Evolutionary conservation across 2,888 invertebrate species (phyloP).

Genomic region (Hylaea fasciaria): DNA sequence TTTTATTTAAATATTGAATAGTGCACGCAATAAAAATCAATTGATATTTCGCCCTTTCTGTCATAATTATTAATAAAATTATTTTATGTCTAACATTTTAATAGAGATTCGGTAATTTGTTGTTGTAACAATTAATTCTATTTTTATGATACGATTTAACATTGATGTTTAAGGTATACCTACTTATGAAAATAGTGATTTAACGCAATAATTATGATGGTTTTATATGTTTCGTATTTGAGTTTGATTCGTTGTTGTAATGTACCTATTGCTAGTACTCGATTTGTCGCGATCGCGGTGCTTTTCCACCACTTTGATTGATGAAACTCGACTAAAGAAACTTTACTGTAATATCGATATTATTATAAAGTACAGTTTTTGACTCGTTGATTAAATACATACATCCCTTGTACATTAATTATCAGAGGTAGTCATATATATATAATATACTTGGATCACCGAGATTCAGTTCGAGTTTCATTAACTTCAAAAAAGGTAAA

Average conservation of each 20-base stretch:
- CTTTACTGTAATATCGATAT: not conserved
- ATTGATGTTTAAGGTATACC: constrained; percentile 56
- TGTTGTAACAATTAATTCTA: constrained; percentile 69
- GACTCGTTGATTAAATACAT: not conserved
- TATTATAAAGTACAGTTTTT: not conserved
- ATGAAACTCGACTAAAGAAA: constrained; percentile 14
- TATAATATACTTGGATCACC: too few relatives aligned
- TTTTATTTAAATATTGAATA: constrained; percentile 62
- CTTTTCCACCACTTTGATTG: constrained; percentile 7
- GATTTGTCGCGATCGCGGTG: constrained; percentile 28
- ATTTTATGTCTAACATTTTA: constrained; percentile 70
- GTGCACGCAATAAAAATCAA: constrained; percentile 80
- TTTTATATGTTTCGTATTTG: constrained; percentile 50
- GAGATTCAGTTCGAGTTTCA: constrained; percentile 4
- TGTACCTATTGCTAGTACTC: constrained; percentile 29
- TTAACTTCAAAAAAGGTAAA: not conserved
- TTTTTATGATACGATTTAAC: constrained; percentile 62
- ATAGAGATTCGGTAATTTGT: constrained; percentile 63
- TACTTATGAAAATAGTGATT: constrained; percentile 58
- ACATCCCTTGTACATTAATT: too few relatives aligned
- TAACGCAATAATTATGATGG: constrained; percentile 66
- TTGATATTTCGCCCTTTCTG: constrained; percentile 79
- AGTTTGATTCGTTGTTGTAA: constrained; percentile 50
- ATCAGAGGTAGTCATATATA: too few relatives aligned
- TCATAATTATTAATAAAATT: constrained; percentile 52